Evolutionary conservation across 2,113 vertebrate species (phyloP), one percentile per base, ranked within the genome.

Genomic region (Pelecanus crispus): DNA sequence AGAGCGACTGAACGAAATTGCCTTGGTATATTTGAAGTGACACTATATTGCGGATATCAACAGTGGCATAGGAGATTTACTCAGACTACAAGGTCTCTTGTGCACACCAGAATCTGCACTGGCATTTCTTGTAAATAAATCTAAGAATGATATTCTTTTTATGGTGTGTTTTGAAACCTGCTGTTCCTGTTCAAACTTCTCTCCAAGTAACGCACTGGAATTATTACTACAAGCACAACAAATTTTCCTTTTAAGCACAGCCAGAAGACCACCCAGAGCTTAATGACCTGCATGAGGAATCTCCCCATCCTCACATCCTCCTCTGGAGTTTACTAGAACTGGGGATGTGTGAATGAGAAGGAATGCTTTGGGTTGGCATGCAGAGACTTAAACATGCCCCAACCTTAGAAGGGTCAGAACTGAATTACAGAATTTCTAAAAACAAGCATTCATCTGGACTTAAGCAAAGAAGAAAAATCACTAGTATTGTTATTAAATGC

Each of bases 61-160:
- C 34, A 52, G 59, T 12, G 44, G 31, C 61, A 92, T n/a, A 61
- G 17, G 56, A 67, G 72, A 66, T 53, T 81, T 52, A 47, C 45
- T 88, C 67, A 75, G 80, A 88, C 55, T 65, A 67, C 34, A 85
- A 92, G 53, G n/a, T 42, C 75, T 83, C 85, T 59, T 90, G 68
- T 50, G 78, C 58, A 73, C 75, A 95, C 45, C 82, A 81, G 59
- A 90, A 96, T 80, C 85, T 80, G 21, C 40, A 93, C 28, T 88
- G 93, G 92, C 92, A 96, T 94, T 95, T 84, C 81, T 85, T 95
- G 80, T 94, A 96, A 97, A 94, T 88, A 97, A 94, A 95, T 86
- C 86, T 42, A 81, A 90, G 73, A 93, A 93, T 74, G 20, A 88
- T 72, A 17, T 45, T 67, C 94, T 97, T 90, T 90, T 82, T 70